Percentiles rank a stretch among this genome's conserved stretches.
Evolutionary conservation across 1,140 invertebrate species (phyloP).

Genomic region (Cepaea nemoralis): DNA sequence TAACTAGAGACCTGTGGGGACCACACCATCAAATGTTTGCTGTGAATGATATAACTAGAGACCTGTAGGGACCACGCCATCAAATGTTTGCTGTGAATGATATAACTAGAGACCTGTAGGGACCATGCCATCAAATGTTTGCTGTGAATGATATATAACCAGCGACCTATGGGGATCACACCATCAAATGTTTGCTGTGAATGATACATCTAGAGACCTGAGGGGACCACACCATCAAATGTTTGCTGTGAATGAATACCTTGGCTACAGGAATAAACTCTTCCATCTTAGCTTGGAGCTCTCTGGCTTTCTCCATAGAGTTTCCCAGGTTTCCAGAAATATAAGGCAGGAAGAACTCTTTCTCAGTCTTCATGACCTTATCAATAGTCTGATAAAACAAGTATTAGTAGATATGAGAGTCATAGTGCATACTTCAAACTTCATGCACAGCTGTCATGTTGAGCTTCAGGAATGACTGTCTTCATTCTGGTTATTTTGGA

Average conservation of each 20-base stretch:
- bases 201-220: no score
- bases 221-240: neutral
- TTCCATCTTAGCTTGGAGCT: constrained; percentile 77
- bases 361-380: constrained; percentile 68
- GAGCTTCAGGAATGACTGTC: neutral
- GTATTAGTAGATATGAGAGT: neutral
- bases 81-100: no score
- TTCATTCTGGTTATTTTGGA: neutral
- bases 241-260: constrained; percentile 54
- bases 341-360: constrained; percentile 69
- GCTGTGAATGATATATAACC: no score
- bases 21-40: no score
- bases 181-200: no score
- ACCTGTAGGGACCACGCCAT: no score
- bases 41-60: no score
- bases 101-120: no score
- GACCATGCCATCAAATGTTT: no score
- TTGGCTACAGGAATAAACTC: constrained; percentile 77
- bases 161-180: no score
- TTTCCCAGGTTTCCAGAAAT: constrained; percentile 71
- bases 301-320: constrained; percentile 75
- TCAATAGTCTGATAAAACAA: constrained; percentile 65
- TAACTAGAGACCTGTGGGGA: no score
- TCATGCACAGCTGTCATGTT: constrained; percentile 12
- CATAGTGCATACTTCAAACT: neutral